Evolutionary conservation across 2,113 vertebrate genomes (phyloP), one percentile per base, ranked within the genome.

Genomic region (Paramormyrops kingsleyae): DNA sequence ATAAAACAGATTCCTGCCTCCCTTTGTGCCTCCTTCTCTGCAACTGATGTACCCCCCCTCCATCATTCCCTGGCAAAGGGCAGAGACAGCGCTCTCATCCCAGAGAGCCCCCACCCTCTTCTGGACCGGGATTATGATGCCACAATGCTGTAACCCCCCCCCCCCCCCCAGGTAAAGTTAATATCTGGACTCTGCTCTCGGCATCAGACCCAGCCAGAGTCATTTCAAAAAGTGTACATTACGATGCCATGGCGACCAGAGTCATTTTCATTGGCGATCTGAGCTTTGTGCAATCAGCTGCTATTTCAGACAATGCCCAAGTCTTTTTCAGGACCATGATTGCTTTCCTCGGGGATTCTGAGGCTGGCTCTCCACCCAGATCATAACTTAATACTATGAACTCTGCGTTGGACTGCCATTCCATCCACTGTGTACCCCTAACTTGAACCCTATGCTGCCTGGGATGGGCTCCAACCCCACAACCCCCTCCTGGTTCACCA

Each of bases 261-360:
- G 13, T 31, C 44, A 17, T 86, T 49, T 50, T 50, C 47, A 5
- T 31, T 5, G 47, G 44, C 0, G 44, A 86, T 50, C 44, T 13
- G 47, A 85, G 44, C 44, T 1, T 8, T n/a, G 42, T 15, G 83
- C 47, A 50, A 85, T 85, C 35, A 77, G 70, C 70, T 17, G 35
- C 74, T 49, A 50, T 86, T 86, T 86, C 47, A 86, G 2, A 21
- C 83, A 86, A 86, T n/a, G 83, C n/a, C 83, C 83, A 50, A 27
- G 44, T 50, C 10, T 9, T 49, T 86, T 50, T 86, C 44, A 17
- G 83, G 5, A 27, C 24, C 10, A 15, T 17, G 44, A 47, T 31
- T 84, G 39, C 46, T 21, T 84, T 47, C n/a, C n/a, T 84, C 83
- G 1, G 83, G 83, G 83, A 84, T n/a, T 47, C 46, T 10, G 46